A percentile compares a stretch with the other conserved stretches of the same genome.
phyloP scores from a whole-genome alignment of 2,113 vertebrate species.

The Nycticorax nycticorax region DNA sequence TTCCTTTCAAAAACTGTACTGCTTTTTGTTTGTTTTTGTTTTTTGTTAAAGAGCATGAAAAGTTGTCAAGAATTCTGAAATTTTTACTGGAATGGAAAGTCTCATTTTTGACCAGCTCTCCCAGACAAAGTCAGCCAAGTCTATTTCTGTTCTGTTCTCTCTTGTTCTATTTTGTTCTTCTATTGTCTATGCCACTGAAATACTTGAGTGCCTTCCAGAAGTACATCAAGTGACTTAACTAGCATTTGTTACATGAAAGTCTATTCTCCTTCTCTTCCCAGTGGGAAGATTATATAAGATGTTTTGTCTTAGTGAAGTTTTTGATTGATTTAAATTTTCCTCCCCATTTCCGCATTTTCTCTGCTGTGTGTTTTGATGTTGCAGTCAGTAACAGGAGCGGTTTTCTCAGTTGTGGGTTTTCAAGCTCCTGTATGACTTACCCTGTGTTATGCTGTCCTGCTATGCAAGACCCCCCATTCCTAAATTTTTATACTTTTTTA shows the following conservation, averaged over 20 bases:
- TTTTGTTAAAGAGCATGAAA: not conserved
- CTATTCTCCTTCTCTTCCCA: conserved; percentile 52
- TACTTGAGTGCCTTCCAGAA: conserved; percentile 50
- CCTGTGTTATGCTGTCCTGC: not conserved
- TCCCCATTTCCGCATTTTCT: not conserved
- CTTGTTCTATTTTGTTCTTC: conserved; percentile 23
- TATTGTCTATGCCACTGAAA: conserved; percentile 39
- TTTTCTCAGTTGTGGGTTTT: not conserved
- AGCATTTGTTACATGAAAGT: conserved; percentile 17
- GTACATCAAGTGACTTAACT: conserved; percentile 20
- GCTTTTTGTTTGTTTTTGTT: not conserved
- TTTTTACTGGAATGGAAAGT: not conserved
- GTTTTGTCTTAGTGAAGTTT: conserved; percentile 56
- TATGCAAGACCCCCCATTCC: not conserved
- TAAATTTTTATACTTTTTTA: conserved; percentile 16
- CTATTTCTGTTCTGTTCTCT: conserved; percentile 26
- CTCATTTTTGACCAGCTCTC: conserved; percentile 8
- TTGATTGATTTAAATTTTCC: conserved; percentile 45
- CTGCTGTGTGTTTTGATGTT: not conserved
- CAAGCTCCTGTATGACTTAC: not conserved
- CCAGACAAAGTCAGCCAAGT: not conserved
- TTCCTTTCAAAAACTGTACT: not conserved
- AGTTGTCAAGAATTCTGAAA: not conserved
- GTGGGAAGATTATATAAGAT: conserved; percentile 59
- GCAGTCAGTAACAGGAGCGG: not conserved